Evolutionary conservation across 2,888 invertebrate genomes (phyloP), one percentile per base, ranked within the genome.

Genomic region (Troilus luridus): DNA sequence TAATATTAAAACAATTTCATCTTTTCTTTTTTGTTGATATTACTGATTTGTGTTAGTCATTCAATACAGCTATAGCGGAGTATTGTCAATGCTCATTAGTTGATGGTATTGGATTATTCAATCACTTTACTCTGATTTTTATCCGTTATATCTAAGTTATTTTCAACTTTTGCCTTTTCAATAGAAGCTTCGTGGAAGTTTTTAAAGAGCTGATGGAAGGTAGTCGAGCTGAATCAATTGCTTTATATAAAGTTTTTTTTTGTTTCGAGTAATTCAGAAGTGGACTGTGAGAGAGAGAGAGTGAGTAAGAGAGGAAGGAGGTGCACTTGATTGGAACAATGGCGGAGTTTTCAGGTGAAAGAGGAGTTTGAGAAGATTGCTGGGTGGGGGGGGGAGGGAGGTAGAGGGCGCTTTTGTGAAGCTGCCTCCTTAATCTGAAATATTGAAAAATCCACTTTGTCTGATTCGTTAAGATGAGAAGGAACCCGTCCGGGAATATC

Each of bases 361-460:
- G 62, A 60, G 60, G 88, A 41, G 60, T 54, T 54, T 24, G 88
- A 90, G 90, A 56, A 27, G 85, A 88, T 88, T 90, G 72, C 85
- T 67, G 90, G 85, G 77, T 27, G n/a, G 19, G 0, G 90, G n/a
- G 81, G 59, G 81, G 60, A 81, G 21, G 59, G 81, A n/a, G 81
- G 90, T 6, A 27, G 81, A n/a, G 67, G 9, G 88, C 58, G 41
- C 72, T 88, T 88, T 88, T 88, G 88, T 88, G 67, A n/a, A 64
- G 17, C 56, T 60, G n/a, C 64, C 91, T 62, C 88, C 67, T 85
- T 91, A 91, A 91, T 91, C 91, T 88, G 91, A 91, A 91, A 91
- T 91, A 91, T 91, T 91, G 91, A 91, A 91, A 91, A 91, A 91
- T 91, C 91, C 91, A 91, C 91, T 91, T 91, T 90, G 90, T 90